Conservation (phyloP, 2,888 invertebrate genomes). For the Unio delphinus region DNA sequence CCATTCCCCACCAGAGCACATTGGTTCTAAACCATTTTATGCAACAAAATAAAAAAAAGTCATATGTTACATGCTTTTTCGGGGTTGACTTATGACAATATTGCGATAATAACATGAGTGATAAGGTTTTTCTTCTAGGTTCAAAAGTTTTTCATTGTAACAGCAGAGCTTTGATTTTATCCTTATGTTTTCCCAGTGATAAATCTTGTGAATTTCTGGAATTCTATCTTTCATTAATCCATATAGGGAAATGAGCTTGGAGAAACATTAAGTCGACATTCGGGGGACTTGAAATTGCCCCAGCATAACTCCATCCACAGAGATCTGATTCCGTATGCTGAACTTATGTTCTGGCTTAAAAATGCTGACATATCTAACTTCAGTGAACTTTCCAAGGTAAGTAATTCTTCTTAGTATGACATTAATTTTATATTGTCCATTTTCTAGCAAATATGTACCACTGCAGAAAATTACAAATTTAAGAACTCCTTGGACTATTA, state of each 20-base stretch:
- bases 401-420: background rate
- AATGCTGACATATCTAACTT: conserved; percentile 86
- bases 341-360: conserved; percentile 93
- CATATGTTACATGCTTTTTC: no score
- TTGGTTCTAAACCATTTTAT: no score
- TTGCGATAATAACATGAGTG: no score
- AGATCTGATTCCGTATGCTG: conserved; percentile 88
- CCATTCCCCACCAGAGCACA: no score
- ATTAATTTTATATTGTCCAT: no score
- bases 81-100: no score
- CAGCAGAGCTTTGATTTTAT: background rate
- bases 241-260: conserved; percentile 80
- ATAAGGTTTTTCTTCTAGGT: no score
- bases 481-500: no score
- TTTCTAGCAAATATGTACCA: no score
- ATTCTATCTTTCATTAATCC: conserved; percentile 10
- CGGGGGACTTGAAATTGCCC: conserved; percentile 78
- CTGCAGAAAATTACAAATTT: no score
- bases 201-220: conserved; percentile 3
- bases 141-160: no score
- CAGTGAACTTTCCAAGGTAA: conserved; percentile 81
- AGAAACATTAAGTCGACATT: conserved; percentile 74
- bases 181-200: background rate
- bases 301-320: conserved; percentile 86
- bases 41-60: no score